A percentile compares a stretch with the other conserved stretches of the same genome.
phyloP scores from a whole-genome alignment of 2,888 invertebrate species.

The Alloplasta piceator region DNA sequence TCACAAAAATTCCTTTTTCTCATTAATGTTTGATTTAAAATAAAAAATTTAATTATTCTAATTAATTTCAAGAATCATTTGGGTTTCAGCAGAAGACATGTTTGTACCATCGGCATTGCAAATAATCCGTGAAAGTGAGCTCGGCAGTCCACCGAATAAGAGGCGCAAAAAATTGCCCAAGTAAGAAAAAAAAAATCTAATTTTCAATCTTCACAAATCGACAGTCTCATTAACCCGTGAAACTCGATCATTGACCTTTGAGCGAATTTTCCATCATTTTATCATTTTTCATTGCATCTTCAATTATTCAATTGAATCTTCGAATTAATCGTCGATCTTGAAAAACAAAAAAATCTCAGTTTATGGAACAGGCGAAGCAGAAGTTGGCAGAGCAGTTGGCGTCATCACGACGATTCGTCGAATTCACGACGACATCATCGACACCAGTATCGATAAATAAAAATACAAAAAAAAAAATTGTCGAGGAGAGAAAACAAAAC shows the following conservation, averaged over 20 bases:
- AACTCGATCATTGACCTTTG: too few relatives aligned
- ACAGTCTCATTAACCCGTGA: background rate
- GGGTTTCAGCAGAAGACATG: constrained; percentile 75
- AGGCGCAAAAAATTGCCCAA: constrained; percentile 83
- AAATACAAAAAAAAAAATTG: too few relatives aligned
- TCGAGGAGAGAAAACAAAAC: background rate
- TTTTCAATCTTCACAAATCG: constrained; percentile 4
- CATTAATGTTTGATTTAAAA: too few relatives aligned
- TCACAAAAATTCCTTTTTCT: too few relatives aligned
- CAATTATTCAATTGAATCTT: constrained; percentile 5
- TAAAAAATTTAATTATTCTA: too few relatives aligned
- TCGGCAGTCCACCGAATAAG: constrained; percentile 77
- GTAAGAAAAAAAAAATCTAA: constrained; percentile 76
- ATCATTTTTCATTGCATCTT: too few relatives aligned
- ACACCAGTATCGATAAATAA: constrained; percentile 74
- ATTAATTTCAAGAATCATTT: constrained; percentile 7
- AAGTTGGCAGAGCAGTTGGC: constrained; percentile 80
- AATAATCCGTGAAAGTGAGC: constrained; percentile 80
- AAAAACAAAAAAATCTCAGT: constrained; percentile 65
- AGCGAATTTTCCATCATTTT: background rate
- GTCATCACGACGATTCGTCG: constrained; percentile 75
- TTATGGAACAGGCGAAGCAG: constrained; percentile 79
- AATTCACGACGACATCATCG: constrained; percentile 75
- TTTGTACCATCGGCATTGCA: constrained; percentile 81
- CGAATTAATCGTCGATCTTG: background rate